Conservation (phyloP, 2,113 vertebrate species). For the Onychostruthus taczanowskii region DNA sequence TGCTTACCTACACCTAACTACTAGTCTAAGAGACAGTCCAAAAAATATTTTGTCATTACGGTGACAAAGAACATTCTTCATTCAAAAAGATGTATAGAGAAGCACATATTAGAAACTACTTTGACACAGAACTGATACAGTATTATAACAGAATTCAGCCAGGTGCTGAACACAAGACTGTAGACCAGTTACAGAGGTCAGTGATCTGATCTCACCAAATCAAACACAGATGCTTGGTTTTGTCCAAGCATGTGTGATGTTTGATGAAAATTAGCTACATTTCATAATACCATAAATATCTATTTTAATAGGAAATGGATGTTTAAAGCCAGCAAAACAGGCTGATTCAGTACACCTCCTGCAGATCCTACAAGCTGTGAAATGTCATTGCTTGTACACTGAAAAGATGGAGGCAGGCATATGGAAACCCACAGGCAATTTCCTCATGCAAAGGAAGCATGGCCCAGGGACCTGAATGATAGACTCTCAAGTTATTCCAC, state of each 20-base stretch:
- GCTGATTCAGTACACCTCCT: not conserved
- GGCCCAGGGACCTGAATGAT: not conserved
- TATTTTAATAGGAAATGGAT: not conserved
- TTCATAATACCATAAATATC: not conserved
- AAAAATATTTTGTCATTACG: not conserved
- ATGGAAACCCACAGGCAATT: not conserved
- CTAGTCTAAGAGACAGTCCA: not conserved
- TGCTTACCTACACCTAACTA: not conserved
- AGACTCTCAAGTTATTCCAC: not conserved
- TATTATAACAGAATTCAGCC: not conserved
- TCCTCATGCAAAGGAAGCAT: not conserved
- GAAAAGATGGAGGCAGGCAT: not conserved
- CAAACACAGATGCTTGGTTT: not conserved
- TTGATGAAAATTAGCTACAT: not conserved
- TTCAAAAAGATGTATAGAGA: not conserved
- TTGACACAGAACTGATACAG: not conserved
- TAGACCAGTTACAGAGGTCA: not conserved
- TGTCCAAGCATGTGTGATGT: not conserved
- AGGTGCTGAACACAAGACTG: not conserved
- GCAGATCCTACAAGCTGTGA: not conserved
- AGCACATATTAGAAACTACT: not conserved
- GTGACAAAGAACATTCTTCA: not conserved
- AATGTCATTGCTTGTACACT: not conserved
- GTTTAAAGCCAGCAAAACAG: not conserved
- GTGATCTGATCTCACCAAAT: not conserved